Evolutionary conservation across 2,797 vertebrate genomes (phyloP), one percentile per base, ranked within the genome.

Genomic region (Periophthalmus magnuspinnatus): DNA sequence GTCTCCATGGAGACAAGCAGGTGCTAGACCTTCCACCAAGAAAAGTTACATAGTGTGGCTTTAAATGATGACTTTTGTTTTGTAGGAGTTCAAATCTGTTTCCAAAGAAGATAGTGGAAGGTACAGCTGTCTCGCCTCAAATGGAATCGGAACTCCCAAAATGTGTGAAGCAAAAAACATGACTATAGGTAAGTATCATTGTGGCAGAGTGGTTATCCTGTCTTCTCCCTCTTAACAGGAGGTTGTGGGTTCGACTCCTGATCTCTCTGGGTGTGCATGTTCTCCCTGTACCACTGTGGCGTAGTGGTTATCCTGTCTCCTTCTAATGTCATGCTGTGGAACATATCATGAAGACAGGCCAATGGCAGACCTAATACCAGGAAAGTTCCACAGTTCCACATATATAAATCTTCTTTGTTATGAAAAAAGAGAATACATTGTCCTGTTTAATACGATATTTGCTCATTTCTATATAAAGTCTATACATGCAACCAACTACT

Each of bases 91-190:
- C 84, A 95, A 94, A 73, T 83, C 93, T 0, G 92, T 99, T 67
- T 89, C 94, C 78, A 96, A 93, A 88, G 90, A 93, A 33, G 97
- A 99, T 87, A 92, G 92, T 0, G 98, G 98, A 33, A 92, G 89
- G 36, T 99, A 99, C 89, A 94, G 93, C 90, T 99, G 98, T 67
- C 93, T 91, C 89, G 96, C 97, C 38, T 91, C 78, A 1, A 99
- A 99, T 59, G 91, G 90, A 0, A 88, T 98, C 57, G 98, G 97
- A 38, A 63, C 64, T 6, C 32, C 94, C 59, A 93, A 93, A 87
- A 95, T 81, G 84, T 99, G 98, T 59, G 87, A 90, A 65, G 93
- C 89, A 74, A 96, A 95, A 69, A 88, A 83, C 88, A 95, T 99
- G 97, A 93, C 94, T 0, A 84, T 90, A 80, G 84, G 87, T 90